A percentile compares a stretch with the other conserved stretches of the same genome.
phyloP scores from a whole-genome alignment of 64 coral and sea anemone species.

The Acropora yongei region DNA sequence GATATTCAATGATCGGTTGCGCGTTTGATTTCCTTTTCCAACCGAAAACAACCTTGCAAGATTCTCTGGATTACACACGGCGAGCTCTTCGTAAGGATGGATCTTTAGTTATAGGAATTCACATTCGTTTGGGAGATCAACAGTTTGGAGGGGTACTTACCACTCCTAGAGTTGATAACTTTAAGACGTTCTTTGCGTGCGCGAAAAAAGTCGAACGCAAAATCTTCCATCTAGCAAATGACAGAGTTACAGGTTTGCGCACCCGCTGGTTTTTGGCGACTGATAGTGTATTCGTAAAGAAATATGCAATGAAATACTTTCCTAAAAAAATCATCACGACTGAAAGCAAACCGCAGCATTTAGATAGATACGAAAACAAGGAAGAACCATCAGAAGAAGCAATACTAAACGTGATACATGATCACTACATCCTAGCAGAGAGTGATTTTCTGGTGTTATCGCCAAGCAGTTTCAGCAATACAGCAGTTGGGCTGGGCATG shows the following conservation, averaged over 20 bases:
- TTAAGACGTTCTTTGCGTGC: conserved; percentile 26
- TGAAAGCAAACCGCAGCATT: conserved; percentile 35
- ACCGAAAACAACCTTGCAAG: background rate
- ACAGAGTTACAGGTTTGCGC: background rate
- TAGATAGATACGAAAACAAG: background rate
- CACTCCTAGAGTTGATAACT: background rate
- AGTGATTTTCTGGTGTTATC: conserved; percentile 52
- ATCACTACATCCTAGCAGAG: conserved; percentile 47
- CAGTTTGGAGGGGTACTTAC: background rate
- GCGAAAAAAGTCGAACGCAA: conserved; percentile 25
- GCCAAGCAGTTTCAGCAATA: conserved; percentile 40
- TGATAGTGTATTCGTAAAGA: conserved; percentile 23
- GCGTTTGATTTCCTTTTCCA: conserved; percentile 46
- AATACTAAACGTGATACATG: conserved; percentile 33
- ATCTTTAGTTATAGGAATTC: conserved; percentile 44
- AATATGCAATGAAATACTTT: conserved; percentile 23
- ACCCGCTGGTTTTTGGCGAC: conserved; percentile 39
- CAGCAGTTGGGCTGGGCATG: conserved; percentile 36
- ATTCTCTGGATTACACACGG: conserved; percentile 1
- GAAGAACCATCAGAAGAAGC: conserved; percentile 9
- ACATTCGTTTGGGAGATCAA: conserved; percentile 42
- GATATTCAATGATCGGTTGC: conserved; percentile 37
- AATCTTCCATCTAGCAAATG: background rate
- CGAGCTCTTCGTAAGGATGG: background rate
- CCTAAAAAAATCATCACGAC: conserved; percentile 10